Conservation (phyloP, 2,888 invertebrate species). For the Stegana nigrithorax region DNA sequence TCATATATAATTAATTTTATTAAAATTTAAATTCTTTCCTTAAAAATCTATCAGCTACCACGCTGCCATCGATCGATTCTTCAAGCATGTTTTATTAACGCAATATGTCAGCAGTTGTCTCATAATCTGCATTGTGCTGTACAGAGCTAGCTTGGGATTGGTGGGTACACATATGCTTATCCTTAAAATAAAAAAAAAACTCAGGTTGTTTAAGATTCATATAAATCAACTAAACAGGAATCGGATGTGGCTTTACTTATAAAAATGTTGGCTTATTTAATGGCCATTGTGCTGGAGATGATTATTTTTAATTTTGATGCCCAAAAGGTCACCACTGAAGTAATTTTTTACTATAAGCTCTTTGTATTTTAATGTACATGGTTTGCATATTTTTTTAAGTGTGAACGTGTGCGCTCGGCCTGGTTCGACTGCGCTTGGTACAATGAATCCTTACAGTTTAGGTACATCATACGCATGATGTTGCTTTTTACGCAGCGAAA, state of each 20-base stretch:
- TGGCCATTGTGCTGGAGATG: constrained; percentile 44
- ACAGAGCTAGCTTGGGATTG: constrained; percentile 50
- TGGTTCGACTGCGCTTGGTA: constrained; percentile 61
- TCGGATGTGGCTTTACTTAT: constrained; percentile 37
- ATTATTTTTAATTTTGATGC: constrained; percentile 48
- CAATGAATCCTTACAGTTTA: constrained; percentile 51
- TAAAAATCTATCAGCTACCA: constrained; percentile 50
- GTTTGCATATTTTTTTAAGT: constrained; percentile 34
- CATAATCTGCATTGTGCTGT: constrained; percentile 53
- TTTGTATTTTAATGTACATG: background rate
- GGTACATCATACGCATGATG: constrained; percentile 54
- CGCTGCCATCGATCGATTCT: constrained; percentile 40
- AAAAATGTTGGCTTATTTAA: constrained; percentile 45
- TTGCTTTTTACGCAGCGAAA: constrained; percentile 46
- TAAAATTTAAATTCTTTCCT: constrained; percentile 8
- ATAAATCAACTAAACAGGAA: too few species aligned
- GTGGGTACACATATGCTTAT: too few species aligned
- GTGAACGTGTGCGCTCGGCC: constrained; percentile 44
- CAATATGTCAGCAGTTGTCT: constrained; percentile 49
- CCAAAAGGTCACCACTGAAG: constrained; percentile 45
- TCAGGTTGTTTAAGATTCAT: constrained; percentile 37
- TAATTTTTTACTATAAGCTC: background rate
- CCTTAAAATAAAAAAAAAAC: too few species aligned
- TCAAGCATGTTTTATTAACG: constrained; percentile 48
- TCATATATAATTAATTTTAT: background rate